phyloP scores from a whole-genome alignment of 2,797 vertebrate genomes.

The Varecia variegata region DNA sequence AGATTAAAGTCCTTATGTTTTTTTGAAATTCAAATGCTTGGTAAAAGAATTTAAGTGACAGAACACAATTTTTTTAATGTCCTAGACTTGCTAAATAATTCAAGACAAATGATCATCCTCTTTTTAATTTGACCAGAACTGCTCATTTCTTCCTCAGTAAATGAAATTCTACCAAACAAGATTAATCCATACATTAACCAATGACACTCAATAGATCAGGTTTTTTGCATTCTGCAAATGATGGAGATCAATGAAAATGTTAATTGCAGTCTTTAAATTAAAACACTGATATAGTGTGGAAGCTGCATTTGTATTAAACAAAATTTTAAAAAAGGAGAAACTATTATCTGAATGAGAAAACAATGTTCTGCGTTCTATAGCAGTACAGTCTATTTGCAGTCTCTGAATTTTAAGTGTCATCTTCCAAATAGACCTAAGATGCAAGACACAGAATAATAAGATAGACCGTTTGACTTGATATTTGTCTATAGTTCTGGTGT shows the following conservation, averaged over 20 bases:
- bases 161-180: constrained; percentile 17
- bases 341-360: not conserved
- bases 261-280: not conserved
- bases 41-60: constrained; percentile 14
- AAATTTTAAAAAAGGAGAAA: not conserved
- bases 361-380: not conserved
- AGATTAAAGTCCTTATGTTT: constrained; percentile 18
- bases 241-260: not conserved
- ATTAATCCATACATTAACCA: not conserved
- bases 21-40: constrained; percentile 5
- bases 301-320: not conserved
- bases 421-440: not conserved
- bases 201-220: not conserved
- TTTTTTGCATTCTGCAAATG: constrained; percentile 4
- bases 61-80: constrained; percentile 8
- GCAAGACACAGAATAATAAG: not conserved
- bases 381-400: not conserved
- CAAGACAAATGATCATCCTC: constrained; percentile 8
- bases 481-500: not conserved
- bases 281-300: not conserved
- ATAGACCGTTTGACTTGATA: not conserved
- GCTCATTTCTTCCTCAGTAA: constrained; percentile 24
- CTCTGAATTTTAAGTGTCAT: not conserved
- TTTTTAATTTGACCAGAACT: constrained; percentile 30
- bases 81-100: constrained; percentile 23